Percentiles rank a stretch among this genome's conserved stretches.
Conservation (phyloP, 2,888 invertebrate genomes). For the Crioceris asparagi region DNA sequence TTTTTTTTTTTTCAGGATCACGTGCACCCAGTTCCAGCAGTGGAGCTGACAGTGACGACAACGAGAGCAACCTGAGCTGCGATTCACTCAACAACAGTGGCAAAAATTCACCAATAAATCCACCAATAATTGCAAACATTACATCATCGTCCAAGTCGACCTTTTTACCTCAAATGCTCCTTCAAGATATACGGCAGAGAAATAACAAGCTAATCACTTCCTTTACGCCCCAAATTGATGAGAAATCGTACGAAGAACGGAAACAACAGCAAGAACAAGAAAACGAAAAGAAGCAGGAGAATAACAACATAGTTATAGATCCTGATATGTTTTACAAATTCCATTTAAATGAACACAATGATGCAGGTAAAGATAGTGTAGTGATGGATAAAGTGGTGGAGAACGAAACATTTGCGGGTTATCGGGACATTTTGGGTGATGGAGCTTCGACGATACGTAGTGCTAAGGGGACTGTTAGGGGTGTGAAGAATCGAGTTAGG, state of each 20-base stretch:
- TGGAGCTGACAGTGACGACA: slow-evolving; percentile 57
- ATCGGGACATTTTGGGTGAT: slow-evolving; percentile 57
- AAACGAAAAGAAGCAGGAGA: slow-evolving; percentile 26
- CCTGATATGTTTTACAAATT: slow-evolving; percentile 74
- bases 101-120: slow-evolving; percentile 39
- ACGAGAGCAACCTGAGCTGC: slow-evolving; percentile 69
- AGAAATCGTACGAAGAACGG: slow-evolving; percentile 59
- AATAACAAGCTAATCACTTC: slow-evolving; percentile 16
- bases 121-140: slow-evolving; percentile 12
- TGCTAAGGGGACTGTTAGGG: slow-evolving; percentile 85
- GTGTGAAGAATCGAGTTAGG: slow-evolving; percentile 87
- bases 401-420: slow-evolving; percentile 65
- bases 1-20: slow-evolving; percentile 27
- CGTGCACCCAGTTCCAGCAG: slow-evolving; percentile 43
- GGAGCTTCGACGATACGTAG: slow-evolving; percentile 74
- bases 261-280: slow-evolving; percentile 38
- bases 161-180: slow-evolving; percentile 53
- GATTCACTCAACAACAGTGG: slow-evolving; percentile 61
- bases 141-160: neutral
- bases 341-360: slow-evolving; percentile 70
- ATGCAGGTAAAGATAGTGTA: slow-evolving; percentile 42
- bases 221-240: slow-evolving; percentile 42
- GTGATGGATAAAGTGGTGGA: slow-evolving; percentile 24
- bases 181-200: slow-evolving; percentile 60
- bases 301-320: slow-evolving; percentile 41